Evolutionary conservation across 64 coral and sea anemone species (phyloP).

Genomic region (Pocillopora verrucosa): DNA sequence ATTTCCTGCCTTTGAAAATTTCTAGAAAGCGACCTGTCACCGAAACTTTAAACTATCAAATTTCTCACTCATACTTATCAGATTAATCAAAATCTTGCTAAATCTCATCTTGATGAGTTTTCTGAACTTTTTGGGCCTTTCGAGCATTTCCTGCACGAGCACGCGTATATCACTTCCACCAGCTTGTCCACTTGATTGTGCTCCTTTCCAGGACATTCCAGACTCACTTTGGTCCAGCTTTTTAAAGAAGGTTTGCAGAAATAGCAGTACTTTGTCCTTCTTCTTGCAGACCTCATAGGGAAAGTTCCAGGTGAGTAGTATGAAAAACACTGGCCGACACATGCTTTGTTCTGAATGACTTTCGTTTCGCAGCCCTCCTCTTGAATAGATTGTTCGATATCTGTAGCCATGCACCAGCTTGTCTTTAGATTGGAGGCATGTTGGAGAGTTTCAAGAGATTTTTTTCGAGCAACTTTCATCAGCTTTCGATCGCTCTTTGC

Average conservation of each 20-base stretch:
- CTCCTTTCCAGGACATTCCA: conserved; percentile 11
- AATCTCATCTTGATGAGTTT: not conserved
- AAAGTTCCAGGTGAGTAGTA: conserved; percentile 50
- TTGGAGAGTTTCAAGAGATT: not conserved
- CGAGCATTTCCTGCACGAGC: conserved; percentile 18
- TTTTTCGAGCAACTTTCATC: not conserved
- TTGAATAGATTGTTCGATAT: conserved; percentile 22
- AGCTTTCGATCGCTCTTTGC: not conserved
- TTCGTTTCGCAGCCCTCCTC: conserved; percentile 36
- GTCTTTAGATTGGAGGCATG: not conserved
- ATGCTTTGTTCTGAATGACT: conserved; percentile 50
- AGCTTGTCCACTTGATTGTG: conserved; percentile 22
- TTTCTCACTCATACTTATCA: not conserved
- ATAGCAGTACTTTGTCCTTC: conserved; percentile 22
- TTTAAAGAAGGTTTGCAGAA: conserved; percentile 18
- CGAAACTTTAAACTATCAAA: too few relatives aligned
- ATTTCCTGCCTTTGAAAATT: too few relatives aligned
- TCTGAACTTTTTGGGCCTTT: not conserved
- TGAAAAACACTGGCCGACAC: conserved; percentile 56
- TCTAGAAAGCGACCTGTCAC: too few relatives aligned
- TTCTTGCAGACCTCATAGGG: not conserved
- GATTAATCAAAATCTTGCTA: not conserved
- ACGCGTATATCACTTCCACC: conserved; percentile 25
- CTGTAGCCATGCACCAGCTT: conserved; percentile 33
- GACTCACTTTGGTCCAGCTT: conserved; percentile 38